Evolutionary conservation across 1,140 invertebrate species (phyloP), one percentile per base, ranked within the genome.

Genomic region (Hestina assimilis): DNA sequence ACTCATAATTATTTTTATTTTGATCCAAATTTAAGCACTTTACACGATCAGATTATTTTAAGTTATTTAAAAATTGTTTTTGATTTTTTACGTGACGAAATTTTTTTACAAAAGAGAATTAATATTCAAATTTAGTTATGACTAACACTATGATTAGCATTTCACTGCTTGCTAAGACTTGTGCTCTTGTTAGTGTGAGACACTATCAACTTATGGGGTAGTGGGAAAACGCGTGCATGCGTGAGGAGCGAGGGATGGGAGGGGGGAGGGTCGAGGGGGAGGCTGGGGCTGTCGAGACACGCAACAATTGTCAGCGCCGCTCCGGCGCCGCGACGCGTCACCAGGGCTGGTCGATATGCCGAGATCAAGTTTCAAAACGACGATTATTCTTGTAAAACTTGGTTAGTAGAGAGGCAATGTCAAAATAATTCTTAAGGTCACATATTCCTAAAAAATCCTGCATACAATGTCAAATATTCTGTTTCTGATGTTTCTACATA

Each of bases 221-320:
- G 42, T 21, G 35, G 20, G 20, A 24, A 11, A 11, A 42, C 45
- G 26, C 31, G 41, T 50, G 45, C 31, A 15, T 47, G 24, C 23
- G 42, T 20, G 28, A 17, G n/a, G 53, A 24, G 20, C 15, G 21
- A 31, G 26, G 47, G 14, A 15, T 43, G 52, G 23, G 40, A 43
- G 24, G 54, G 51, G 12, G 63, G 41, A 6, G 40, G 6, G 29
- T 21, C 17, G 33, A n/a, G 8, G 1, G 9, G 50, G 21, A 31
- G 33, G 19, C n/a, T 15, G 28, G n/a, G 20, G 8, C 2, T 2
- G 33, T 3, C 29, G 41, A 45, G 41, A 51, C 31, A 40, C 11
- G 75, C 75, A 77, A 75, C 75, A 75, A 75, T 70, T 75, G 66
- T 7, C 38, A 47, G 57, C 75, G 75, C 66, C 75, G 70, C 60